Percentiles rank a stretch among this genome's conserved stretches.
phyloP scores from a whole-genome alignment of 2,888 invertebrate species.

The Alloscopus bannaensis region DNA sequence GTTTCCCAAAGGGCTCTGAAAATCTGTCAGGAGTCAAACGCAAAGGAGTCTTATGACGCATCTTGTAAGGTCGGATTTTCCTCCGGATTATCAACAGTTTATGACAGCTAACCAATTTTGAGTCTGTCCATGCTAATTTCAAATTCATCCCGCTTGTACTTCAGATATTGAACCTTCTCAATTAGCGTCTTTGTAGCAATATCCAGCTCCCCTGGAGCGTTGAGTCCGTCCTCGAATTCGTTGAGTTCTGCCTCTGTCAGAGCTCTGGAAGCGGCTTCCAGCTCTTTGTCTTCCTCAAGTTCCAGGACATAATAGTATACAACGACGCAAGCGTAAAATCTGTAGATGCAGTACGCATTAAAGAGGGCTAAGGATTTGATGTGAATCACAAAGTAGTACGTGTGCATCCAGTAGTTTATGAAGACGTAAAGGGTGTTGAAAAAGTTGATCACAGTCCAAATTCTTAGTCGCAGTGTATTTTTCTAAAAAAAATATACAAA shows the following conservation, averaged over 20 bases:
- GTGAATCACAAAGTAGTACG: slow-evolving; percentile 48
- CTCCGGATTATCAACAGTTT: no score
- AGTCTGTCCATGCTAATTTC: slow-evolving; percentile 37
- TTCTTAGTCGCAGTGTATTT: slow-evolving; percentile 27
- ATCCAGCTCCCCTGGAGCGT: slow-evolving; percentile 4
- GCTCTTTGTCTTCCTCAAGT: slow-evolving; percentile 36
- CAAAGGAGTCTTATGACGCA: background rate
- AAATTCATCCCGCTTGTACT: slow-evolving; percentile 57
- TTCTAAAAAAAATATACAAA: slow-evolving; percentile 30
- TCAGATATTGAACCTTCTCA: slow-evolving; percentile 48
- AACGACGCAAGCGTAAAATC: slow-evolving; percentile 52
- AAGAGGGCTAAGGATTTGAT: slow-evolving; percentile 39
- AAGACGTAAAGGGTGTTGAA: slow-evolving; percentile 27
- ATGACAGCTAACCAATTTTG: slow-evolving; percentile 37
- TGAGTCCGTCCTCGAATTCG: slow-evolving; percentile 60
- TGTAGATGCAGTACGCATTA: slow-evolving; percentile 51
- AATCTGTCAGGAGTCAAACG: slow-evolving; percentile 4
- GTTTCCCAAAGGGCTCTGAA: slow-evolving; percentile 32
- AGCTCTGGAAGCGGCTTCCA: slow-evolving; percentile 24
- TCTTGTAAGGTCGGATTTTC: background rate
- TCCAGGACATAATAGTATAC: slow-evolving; percentile 51
- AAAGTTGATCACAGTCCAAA: slow-evolving; percentile 37
- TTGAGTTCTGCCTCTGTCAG: slow-evolving; percentile 53
- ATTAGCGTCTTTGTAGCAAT: slow-evolving; percentile 19
- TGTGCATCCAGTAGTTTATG: slow-evolving; percentile 46